A percentile compares a stretch with the other conserved stretches of the same genome.
Evolutionary conservation across 1,140 invertebrate species (phyloP).

Genomic region (Metopolophium dirhodum): DNA sequence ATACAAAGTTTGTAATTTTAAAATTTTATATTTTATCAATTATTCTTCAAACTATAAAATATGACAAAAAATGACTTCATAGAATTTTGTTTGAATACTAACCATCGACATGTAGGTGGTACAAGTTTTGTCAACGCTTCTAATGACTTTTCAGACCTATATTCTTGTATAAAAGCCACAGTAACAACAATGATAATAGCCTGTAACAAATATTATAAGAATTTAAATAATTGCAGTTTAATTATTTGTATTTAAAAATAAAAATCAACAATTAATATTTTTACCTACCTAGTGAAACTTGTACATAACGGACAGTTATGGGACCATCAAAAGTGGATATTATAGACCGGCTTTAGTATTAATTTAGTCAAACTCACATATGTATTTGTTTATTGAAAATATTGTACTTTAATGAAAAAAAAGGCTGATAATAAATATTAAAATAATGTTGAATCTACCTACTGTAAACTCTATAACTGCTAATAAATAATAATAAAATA

Average conservation of each 20-base stretch:
- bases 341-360: too few species aligned
- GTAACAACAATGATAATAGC: slow-evolving; percentile 96
- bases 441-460: too few species aligned
- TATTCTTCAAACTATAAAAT: neutral
- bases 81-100: slow-evolving; percentile 60
- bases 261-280: too few species aligned
- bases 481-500: too few species aligned
- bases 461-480: too few species aligned
- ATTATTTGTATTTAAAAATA: neutral
- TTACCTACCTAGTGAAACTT: too few species aligned
- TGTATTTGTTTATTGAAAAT: too few species aligned
- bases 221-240: neutral
- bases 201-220: slow-evolving; percentile 62
- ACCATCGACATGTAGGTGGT: slow-evolving; percentile 87
- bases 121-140: slow-evolving; percentile 98
- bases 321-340: too few species aligned
- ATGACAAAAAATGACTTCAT: neutral
- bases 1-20: neutral
- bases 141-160: slow-evolving; percentile 99
- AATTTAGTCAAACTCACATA: too few species aligned
- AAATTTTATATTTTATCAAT: neutral
- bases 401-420: too few species aligned
- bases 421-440: too few species aligned
- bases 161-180: slow-evolving; percentile 99
- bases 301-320: too few species aligned